Evolutionary conservation across 1,140 invertebrate genomes (phyloP).

Genomic region (Achroia grisella): DNA sequence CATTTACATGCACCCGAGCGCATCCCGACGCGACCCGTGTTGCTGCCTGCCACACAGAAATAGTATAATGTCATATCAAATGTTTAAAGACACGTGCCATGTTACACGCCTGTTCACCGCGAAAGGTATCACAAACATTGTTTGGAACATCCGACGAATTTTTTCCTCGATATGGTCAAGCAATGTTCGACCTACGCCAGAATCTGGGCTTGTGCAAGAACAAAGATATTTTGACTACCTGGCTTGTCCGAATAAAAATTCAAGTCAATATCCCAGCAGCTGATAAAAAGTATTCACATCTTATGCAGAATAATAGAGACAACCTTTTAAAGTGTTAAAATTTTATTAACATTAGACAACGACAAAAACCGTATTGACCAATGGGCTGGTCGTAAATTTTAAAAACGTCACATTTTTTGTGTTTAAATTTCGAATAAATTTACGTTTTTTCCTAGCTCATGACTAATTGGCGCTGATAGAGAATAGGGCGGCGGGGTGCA

Average conservation of each 20-base stretch:
- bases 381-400: slow-evolving; percentile 38
- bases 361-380: slow-evolving; percentile 37
- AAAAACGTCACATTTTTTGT: slow-evolving; percentile 49
- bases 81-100: slow-evolving; percentile 48
- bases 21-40: slow-evolving; percentile 32
- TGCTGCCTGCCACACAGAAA: slow-evolving; percentile 44
- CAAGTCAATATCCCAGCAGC: slow-evolving; percentile 1
- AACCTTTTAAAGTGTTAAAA: slow-evolving; percentile 42
- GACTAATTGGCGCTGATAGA: slow-evolving; percentile 56
- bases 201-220: slow-evolving; percentile 6
- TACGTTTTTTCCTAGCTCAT: slow-evolving; percentile 40
- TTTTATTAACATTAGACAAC: slow-evolving; percentile 48
- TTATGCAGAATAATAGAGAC: slow-evolving; percentile 27
- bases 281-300: slow-evolving; percentile 7
- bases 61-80: slow-evolving; percentile 69
- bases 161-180: too few relatives aligned
- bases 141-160: too few relatives aligned
- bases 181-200: not conserved
- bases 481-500: slow-evolving; percentile 44
- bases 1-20: slow-evolving; percentile 64
- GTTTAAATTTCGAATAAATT: slow-evolving; percentile 39
- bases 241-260: slow-evolving; percentile 4
- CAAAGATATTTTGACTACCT: slow-evolving; percentile 10
- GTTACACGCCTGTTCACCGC: slow-evolving; percentile 11
- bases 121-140: too few relatives aligned